A percentile compares a stretch with the other conserved stretches of the same genome.
Evolutionary conservation across 2,888 invertebrate genomes (phyloP).

Genomic region (Octodonta nipae): DNA sequence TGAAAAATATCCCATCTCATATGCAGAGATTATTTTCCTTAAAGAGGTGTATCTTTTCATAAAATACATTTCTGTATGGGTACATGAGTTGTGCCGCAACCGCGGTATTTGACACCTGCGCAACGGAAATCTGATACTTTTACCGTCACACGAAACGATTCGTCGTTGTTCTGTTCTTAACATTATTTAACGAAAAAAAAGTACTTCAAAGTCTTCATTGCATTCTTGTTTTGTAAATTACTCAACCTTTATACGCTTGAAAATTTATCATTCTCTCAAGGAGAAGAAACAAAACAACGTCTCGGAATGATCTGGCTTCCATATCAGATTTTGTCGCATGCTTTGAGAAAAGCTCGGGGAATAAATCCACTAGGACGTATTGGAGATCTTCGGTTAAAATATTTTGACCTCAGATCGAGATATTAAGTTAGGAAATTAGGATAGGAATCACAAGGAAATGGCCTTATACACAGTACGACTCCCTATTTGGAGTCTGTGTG

Average conservation of each 20-base stretch:
- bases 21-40: constrained; percentile 1
- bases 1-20: too few species aligned
- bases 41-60: constrained; percentile 4
- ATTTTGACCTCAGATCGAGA: too few species aligned
- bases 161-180: constrained; percentile 13
- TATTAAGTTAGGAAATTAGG: too few species aligned
- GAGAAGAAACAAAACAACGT: too few species aligned
- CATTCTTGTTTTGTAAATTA: constrained; percentile 14
- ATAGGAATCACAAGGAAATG: too few species aligned
- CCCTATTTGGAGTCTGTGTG: too few species aligned
- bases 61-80: constrained; percentile 6
- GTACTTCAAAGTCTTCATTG: constrained; percentile 23
- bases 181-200: constrained; percentile 19
- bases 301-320: constrained; percentile 10
- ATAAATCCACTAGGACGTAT: too few species aligned
- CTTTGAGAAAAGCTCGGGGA: too few species aligned
- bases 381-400: too few species aligned
- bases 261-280: too few species aligned
- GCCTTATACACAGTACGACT: too few species aligned
- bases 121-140: constrained; percentile 21
- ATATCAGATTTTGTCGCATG: too few species aligned
- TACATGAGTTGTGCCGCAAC: constrained; percentile 11
- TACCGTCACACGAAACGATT: constrained; percentile 20
- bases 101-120: constrained; percentile 23
- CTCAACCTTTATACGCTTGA: constrained; percentile 14